These are phyloP conservation scores for Hephaestus fuliginosus DNA, from an alignment of 2,797 vertebrate genomes.

Conservation along the genomic window DNA sequence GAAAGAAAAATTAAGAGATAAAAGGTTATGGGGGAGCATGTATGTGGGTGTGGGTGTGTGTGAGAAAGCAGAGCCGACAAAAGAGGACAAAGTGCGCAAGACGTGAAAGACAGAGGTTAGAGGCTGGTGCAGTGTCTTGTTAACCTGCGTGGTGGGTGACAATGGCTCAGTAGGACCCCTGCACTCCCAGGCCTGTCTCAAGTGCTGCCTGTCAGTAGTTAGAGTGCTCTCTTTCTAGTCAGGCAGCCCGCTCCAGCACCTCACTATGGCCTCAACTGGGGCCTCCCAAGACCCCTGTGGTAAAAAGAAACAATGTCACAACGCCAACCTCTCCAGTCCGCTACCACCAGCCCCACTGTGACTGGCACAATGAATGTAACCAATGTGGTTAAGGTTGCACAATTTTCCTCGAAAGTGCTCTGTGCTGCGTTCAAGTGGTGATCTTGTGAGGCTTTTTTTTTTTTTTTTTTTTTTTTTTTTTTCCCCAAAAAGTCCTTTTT, in stretches of 20 bases:
- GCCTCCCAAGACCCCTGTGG: constrained; percentile 63
- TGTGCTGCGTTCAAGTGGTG: constrained; percentile 51
- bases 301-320: constrained; percentile 75
- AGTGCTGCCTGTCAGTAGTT: constrained; percentile 79
- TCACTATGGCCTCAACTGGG: constrained; percentile 67
- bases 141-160: constrained; percentile 76
- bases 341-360: constrained; percentile 38
- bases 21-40: constrained; percentile 32
- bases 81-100: constrained; percentile 38
- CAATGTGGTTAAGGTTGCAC: constrained; percentile 61
- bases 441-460: constrained; percentile 15
- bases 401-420: constrained; percentile 57
- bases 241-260: constrained; percentile 68
- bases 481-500: too few relatives aligned
- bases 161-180: constrained; percentile 80
- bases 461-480: constrained; percentile 27
- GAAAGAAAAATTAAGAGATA: constrained; percentile 42
- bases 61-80: constrained; percentile 25
- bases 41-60: constrained; percentile 10
- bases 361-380: constrained; percentile 49
- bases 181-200: constrained; percentile 71
- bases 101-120: constrained; percentile 62
- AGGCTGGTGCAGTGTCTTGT: constrained; percentile 70
- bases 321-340: constrained; percentile 54
- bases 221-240: constrained; percentile 76